Conservation (phyloP, 2,888 invertebrate species). For the Apocheima hispidaria region DNA sequence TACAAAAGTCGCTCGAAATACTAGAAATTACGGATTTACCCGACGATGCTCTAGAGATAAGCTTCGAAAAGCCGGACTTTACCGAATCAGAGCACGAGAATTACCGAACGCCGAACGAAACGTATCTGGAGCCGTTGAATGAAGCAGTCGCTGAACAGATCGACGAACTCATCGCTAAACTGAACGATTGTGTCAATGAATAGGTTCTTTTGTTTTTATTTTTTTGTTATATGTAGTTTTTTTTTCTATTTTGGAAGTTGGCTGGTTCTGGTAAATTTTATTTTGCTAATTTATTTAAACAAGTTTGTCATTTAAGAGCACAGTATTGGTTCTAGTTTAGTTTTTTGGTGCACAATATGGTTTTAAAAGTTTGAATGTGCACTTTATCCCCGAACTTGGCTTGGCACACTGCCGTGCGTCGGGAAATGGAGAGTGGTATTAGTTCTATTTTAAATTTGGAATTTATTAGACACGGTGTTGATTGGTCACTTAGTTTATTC, state of each 20-base stretch:
- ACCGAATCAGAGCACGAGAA: conserved; percentile 69
- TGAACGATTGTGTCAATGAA: conserved; percentile 67
- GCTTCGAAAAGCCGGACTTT: conserved; percentile 71
- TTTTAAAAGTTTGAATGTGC: not conserved
- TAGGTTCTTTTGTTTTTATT: conserved; percentile 52
- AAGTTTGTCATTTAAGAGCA: not conserved
- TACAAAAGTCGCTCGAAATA: conserved; percentile 71
- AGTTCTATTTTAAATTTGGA: not conserved
- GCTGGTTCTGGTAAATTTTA: not conserved
- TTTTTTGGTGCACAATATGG: not conserved
- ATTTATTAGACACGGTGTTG: conserved; percentile 30
- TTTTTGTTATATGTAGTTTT: conserved; percentile 24
- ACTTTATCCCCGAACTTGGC: conserved; percentile 1
- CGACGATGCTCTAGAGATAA: conserved; percentile 62
- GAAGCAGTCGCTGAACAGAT: conserved; percentile 75
- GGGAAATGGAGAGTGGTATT: not conserved
- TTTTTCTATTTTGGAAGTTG: not conserved
- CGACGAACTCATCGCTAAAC: conserved; percentile 73
- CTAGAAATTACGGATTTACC: conserved; percentile 66
- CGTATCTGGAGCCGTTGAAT: conserved; percentile 70
- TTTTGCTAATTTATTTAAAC: not conserved
- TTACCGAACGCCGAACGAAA: conserved; percentile 73
- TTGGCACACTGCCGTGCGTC: not conserved
- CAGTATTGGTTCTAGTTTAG: not conserved
- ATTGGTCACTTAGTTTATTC: conserved; percentile 22